Conservation (phyloP, 2,888 invertebrate species). For the Mechanitis messenoides region DNA sequence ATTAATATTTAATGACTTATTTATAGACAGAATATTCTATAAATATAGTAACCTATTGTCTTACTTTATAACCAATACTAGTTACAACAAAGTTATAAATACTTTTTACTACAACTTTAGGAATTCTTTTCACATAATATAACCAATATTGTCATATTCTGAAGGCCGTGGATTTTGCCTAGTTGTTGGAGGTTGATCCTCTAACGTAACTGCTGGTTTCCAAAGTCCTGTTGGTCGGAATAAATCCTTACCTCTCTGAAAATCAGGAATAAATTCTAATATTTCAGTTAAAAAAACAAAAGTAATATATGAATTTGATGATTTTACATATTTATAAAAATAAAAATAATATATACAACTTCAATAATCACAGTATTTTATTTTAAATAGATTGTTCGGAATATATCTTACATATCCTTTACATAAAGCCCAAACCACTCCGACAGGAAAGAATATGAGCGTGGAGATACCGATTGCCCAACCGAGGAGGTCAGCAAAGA, state of each 20-base stretch:
- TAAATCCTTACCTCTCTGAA: constrained; percentile 70
- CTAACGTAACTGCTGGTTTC: constrained; percentile 53
- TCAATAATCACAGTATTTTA: too few relatives aligned
- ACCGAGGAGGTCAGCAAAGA: constrained; percentile 82
- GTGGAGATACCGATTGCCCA: constrained; percentile 84
- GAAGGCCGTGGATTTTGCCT: background rate
- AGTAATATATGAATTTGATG: background rate
- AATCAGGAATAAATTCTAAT: constrained; percentile 14
- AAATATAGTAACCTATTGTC: too few relatives aligned
- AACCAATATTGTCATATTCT: constrained; percentile 12
- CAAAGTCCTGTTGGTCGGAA: constrained; percentile 71
- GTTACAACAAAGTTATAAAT: background rate
- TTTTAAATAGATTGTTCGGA: too few relatives aligned
- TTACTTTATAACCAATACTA: background rate
- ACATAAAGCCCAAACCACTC: constrained; percentile 66
- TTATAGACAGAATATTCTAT: too few relatives aligned
- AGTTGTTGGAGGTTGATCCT: background rate
- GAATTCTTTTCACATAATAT: constrained; percentile 6
- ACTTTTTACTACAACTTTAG: background rate
- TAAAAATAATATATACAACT: too few relatives aligned
- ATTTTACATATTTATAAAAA: too few relatives aligned
- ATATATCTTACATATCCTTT: constrained; percentile 60
- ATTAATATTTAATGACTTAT: too few relatives aligned
- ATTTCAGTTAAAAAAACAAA: background rate
- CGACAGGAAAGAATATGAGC: constrained; percentile 80